Percentiles rank a stretch among this genome's conserved stretches.
Conservation (phyloP, 2,888 invertebrate genomes). For the Ferrisia virgata region DNA sequence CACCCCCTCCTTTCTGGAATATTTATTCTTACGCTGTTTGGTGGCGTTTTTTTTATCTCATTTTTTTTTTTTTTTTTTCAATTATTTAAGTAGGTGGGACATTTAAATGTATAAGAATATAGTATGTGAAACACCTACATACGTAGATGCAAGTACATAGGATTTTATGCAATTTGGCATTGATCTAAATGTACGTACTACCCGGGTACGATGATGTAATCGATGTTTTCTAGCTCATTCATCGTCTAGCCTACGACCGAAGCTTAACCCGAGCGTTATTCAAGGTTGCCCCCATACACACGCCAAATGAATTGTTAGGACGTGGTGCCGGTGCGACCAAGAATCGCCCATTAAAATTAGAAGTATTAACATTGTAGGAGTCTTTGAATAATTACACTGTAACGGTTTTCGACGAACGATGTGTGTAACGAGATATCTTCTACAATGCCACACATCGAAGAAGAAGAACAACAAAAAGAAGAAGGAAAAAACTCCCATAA, state of each 20-base stretch:
- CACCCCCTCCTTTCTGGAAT: too few relatives aligned
- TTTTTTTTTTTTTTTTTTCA: too few relatives aligned
- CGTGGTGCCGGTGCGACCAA: not conserved
- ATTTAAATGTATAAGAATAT: not conserved
- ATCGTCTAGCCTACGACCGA: conserved; percentile 17
- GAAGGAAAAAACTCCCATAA: too few relatives aligned
- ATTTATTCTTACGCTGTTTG: too few relatives aligned
- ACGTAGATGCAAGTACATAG: too few relatives aligned
- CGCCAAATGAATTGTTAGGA: not conserved
- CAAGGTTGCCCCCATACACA: not conserved
- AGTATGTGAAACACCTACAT: too few relatives aligned
- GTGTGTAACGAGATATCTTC: too few relatives aligned
- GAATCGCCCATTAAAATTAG: not conserved
- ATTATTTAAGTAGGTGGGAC: not conserved
- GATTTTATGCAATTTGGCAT: conserved; percentile 6
- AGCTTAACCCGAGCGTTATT: not conserved
- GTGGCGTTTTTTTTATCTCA: not conserved
- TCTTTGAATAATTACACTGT: not conserved
- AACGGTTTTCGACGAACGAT: too few relatives aligned
- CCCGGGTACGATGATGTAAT: not conserved
- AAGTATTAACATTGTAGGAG: not conserved
- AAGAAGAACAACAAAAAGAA: too few relatives aligned
- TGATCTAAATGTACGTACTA: conserved; percentile 2
- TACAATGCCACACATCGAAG: too few relatives aligned
- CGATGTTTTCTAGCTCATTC: not conserved